Evolutionary conservation across 2,797 vertebrate species (phyloP), one percentile per base, ranked within the genome.

Genomic region (Acestrorhynchus altus): DNA sequence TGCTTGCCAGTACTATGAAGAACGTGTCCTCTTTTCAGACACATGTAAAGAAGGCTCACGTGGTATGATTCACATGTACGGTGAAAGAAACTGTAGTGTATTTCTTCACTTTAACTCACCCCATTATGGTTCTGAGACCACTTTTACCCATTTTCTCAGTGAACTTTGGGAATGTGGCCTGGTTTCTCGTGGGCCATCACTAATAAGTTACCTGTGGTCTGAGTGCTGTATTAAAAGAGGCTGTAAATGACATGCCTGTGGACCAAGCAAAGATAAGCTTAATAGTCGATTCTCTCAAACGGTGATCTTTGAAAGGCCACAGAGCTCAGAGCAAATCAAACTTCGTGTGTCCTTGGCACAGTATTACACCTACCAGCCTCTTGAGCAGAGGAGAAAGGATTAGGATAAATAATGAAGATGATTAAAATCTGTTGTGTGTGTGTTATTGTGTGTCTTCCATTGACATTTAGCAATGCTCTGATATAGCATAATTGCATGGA

Each of bases 311-410:
- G 64, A 42, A 70, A 59, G 75, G 66, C 39, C 52, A 42, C 44
- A 22, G 71, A 52, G 65, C 77, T 79, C 64, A 74, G 71, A 69
- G 64, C 66, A 79, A 74, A 79, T 79, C 78, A 75, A 74, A 80
- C 57, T 64, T 80, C 72, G 75, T 80, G 75, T 74, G 65, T 73
- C 71, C 57, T 40, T 75, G 47, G 47, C 57, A 65, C 63, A 64
- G 70, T 80, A 80, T 80, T 75, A 75, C 26, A 64, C 72, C 78
- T 70, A 47, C 72, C 57, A 42, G 57, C 78, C 60, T 49, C 26
- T 26, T 79, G 71, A 60, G 57, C 52, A 8, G 22, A 54, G 24
- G 35, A 80, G 72, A 47, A 75, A 47, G 78, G 78, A 75, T 75
- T 75, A 75, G 63, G 47, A 75, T 69, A 75, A 75, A 70, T 28